Evolutionary conservation across 2,113 vertebrate species (phyloP).

Genomic region (Centropus bengalensis): DNA sequence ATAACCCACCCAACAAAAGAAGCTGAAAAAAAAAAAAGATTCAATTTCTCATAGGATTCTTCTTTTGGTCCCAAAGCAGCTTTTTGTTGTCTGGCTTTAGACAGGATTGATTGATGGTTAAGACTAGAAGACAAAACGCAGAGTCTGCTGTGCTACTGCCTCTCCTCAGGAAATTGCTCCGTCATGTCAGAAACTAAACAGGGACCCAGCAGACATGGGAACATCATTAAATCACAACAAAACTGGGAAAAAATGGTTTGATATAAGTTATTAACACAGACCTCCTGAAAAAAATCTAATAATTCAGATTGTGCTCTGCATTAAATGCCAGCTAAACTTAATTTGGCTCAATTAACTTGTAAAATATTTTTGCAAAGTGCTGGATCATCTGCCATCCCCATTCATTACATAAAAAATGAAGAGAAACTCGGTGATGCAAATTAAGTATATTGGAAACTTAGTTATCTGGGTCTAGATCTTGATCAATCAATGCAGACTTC

Average conservation of each 20-base stretch:
- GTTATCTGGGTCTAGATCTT: not conserved
- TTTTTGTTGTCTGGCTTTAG: not conserved
- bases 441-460: not conserved
- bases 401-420: not conserved
- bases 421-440: not conserved
- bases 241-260: not conserved
- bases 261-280: not conserved
- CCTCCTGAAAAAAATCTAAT: not conserved
- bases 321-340: not conserved
- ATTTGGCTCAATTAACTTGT: not conserved
- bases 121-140: not conserved
- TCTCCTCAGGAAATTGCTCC: not conserved
- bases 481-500: not conserved
- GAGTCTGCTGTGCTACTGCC: not conserved
- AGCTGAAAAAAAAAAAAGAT: rapidly evolving
- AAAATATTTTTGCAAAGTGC: not conserved
- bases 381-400: not conserved
- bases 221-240: not conserved
- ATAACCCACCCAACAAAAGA: not conserved
- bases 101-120: not conserved
- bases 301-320: not conserved
- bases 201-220: not conserved
- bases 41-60: not conserved
- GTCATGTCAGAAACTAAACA: not conserved
- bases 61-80: not conserved